phyloP scores from a whole-genome alignment of 2,888 invertebrate genomes.

The Capitulum mitella region DNA sequence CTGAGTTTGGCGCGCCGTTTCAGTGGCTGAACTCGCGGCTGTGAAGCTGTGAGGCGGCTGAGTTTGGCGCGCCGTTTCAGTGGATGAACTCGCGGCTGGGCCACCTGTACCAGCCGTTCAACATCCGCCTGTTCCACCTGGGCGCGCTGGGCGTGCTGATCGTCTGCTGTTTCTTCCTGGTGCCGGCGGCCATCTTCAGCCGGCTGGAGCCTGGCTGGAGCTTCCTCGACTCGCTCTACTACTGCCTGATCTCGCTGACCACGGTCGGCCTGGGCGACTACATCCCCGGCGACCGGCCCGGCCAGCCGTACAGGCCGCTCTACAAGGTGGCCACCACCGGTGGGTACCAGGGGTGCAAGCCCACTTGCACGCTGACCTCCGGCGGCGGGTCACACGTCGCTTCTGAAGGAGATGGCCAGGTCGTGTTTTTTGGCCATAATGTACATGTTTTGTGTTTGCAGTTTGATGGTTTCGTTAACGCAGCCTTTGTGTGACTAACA shows the following conservation, averaged over 20 bases:
- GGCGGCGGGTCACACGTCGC: too few relatives aligned
- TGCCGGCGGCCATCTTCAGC: conserved; percentile 69
- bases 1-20: too few relatives aligned
- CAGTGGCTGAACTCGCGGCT: conserved; percentile 48
- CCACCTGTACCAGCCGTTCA: conserved; percentile 61
- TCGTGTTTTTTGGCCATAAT: too few relatives aligned
- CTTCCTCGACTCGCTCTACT: conserved; percentile 78
- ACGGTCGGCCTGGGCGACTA: conserved; percentile 85
- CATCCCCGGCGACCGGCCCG: conserved; percentile 72
- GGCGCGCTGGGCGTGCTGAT: conserved; percentile 51
- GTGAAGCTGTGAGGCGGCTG: neutral
- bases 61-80: conserved; percentile 41
- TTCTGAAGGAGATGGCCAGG: too few relatives aligned
- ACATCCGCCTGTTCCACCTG: conserved; percentile 70
- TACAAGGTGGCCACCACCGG: neutral
- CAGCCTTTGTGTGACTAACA: too few relatives aligned
- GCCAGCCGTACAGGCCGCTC: conserved; percentile 43
- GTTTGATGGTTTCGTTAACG: too few relatives aligned
- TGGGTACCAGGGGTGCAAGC: too few relatives aligned
- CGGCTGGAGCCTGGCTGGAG: conserved; percentile 72
- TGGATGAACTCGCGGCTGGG: conserved; percentile 61
- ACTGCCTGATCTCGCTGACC: conserved; percentile 82
- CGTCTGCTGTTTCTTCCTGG: conserved; percentile 59
- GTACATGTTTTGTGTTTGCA: too few relatives aligned
- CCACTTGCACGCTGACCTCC: too few relatives aligned